Evolutionary conservation across 2,888 invertebrate species (phyloP).

Genomic region (Diogma glabrata): DNA sequence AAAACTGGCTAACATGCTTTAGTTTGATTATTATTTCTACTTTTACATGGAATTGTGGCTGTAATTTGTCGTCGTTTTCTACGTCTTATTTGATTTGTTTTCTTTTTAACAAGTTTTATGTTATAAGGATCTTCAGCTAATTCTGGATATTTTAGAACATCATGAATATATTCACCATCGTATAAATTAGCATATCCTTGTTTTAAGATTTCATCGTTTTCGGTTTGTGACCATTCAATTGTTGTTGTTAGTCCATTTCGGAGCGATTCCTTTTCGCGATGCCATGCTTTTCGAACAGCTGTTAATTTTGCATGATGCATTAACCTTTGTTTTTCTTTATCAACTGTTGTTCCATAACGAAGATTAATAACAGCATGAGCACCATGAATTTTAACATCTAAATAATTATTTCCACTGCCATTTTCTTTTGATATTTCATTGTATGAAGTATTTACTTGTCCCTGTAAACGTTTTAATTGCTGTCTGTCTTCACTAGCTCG

Average conservation of each 20-base stretch:
- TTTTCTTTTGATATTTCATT: slow-evolving; percentile 66
- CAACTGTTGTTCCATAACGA: slow-evolving; percentile 86
- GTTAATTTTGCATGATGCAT: slow-evolving; percentile 81
- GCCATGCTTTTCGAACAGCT: slow-evolving; percentile 87
- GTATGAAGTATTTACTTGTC: slow-evolving; percentile 84
- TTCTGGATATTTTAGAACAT: slow-evolving; percentile 80
- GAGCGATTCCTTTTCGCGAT: slow-evolving; percentile 75
- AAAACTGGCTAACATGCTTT: slow-evolving; percentile 5
- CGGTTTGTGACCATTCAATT: slow-evolving; percentile 77
- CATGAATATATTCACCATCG: slow-evolving; percentile 85
- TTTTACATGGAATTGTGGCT: slow-evolving; percentile 5
- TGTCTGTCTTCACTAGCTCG: slow-evolving; percentile 79
- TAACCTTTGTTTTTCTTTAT: slow-evolving; percentile 78
- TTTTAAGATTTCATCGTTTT: slow-evolving; percentile 80
- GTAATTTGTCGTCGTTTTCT: slow-evolving; percentile 39
- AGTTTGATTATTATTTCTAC: slow-evolving; percentile 9
- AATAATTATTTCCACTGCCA: slow-evolving; percentile 58
- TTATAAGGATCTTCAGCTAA: slow-evolving; percentile 94
- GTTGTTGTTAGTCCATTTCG: slow-evolving; percentile 64
- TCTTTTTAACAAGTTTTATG: slow-evolving; percentile 76
- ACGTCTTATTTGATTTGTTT: slow-evolving; percentile 57
- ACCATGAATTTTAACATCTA: slow-evolving; percentile 85
- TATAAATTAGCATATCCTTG: slow-evolving; percentile 73
- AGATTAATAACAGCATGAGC: slow-evolving; percentile 83
- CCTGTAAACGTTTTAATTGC: slow-evolving; percentile 78